These are phyloP conservation scores for Hylia prasina DNA, from an alignment of 2,113 vertebrate species.

Conservation along the genomic window DNA sequence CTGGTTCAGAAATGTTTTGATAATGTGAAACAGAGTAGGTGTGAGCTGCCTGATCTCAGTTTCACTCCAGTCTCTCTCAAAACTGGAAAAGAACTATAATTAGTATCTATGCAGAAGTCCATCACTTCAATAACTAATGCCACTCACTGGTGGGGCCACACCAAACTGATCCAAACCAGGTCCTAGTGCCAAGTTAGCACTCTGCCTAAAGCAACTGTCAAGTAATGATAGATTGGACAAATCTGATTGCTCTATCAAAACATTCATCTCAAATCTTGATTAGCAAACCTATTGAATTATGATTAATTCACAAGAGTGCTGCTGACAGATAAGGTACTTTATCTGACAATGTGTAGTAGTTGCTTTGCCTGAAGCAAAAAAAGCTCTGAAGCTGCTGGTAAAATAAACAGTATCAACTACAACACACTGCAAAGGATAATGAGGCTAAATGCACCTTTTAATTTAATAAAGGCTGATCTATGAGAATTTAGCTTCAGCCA, in stretches of 20 bases:
- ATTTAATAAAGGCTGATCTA: constrained; percentile 38
- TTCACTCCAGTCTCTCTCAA: not conserved
- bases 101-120: not conserved
- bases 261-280: constrained; percentile 94
- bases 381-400: constrained; percentile 69
- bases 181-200: constrained; percentile 72
- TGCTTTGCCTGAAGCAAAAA: constrained; percentile 77
- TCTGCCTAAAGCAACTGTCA: constrained; percentile 84
- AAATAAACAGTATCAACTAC: constrained; percentile 79
- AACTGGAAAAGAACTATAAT: not conserved
- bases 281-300: constrained; percentile 89
- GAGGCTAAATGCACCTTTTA: constrained; percentile 27
- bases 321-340: constrained; percentile 89
- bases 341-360: constrained; percentile 79
- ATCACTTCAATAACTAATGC: not conserved
- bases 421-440: constrained; percentile 53
- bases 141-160: constrained; percentile 10
- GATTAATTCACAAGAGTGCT: constrained; percentile 86
- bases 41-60: not conserved
- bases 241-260: constrained; percentile 92
- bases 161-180: constrained; percentile 66
- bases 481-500: constrained; percentile 45
- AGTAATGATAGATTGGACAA: constrained; percentile 82
- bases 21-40: not conserved
- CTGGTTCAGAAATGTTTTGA: constrained; percentile 10